These are phyloP conservation scores for Bryconaethiops microstoma DNA, from an alignment of 2,797 vertebrate genomes.

Conservation along the genomic window DNA sequence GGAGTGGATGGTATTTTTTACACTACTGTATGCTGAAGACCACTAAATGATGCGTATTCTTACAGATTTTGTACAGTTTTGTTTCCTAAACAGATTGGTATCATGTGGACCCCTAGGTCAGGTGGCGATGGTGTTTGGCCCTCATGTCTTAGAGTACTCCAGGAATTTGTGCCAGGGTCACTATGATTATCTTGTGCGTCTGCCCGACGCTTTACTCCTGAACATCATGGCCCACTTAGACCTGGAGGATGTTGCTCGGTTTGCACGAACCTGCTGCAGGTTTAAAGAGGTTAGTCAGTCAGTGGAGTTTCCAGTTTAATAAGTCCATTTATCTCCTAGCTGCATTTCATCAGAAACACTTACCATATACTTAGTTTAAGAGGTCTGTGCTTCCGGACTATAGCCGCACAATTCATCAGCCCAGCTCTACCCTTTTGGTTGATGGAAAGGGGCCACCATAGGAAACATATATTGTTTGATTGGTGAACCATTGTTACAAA, in stretches of 20 bases:
- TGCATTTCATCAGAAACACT: not conserved
- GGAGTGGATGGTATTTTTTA: too few relatives aligned
- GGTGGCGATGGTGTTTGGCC: constrained; percentile 77
- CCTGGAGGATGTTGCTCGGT: constrained; percentile 81
- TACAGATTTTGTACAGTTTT: not conserved
- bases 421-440: too few relatives aligned
- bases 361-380: not conserved
- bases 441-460: too few relatives aligned
- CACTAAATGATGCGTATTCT: too few relatives aligned
- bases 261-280: constrained; percentile 78
- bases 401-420: too few relatives aligned
- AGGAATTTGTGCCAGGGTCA: constrained; percentile 80
- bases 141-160: constrained; percentile 73
- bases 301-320: not conserved
- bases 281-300: constrained; percentile 68
- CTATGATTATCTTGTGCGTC: constrained; percentile 81
- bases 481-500: too few relatives aligned
- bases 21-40: too few relatives aligned
- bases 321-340: not conserved
- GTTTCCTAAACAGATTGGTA: not conserved
- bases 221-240: constrained; percentile 81
- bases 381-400: too few relatives aligned
- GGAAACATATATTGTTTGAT: too few relatives aligned
- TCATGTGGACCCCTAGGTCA: constrained; percentile 66
- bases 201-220: constrained; percentile 81